Conservation (phyloP, 1,140 invertebrate genomes). For the Aradophagus sp. region DNA sequence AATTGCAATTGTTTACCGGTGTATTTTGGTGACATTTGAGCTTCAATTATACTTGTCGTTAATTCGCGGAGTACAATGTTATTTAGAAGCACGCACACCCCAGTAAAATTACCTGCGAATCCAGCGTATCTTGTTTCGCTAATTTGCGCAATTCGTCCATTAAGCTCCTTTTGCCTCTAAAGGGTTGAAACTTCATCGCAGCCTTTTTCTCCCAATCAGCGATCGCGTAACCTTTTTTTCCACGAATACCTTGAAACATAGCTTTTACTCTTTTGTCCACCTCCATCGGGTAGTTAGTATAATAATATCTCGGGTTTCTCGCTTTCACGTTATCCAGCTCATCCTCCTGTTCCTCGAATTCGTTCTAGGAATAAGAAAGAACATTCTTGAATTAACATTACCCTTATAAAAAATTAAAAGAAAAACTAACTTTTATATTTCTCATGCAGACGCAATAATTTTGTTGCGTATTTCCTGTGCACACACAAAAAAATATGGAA, state of each 20-base stretch:
- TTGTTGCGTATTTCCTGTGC: too few relatives aligned
- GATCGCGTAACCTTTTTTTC: slow-evolving; percentile 43
- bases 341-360: slow-evolving; percentile 17
- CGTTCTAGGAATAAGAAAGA: slow-evolving; percentile 7
- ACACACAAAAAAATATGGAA: too few relatives aligned
- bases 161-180: slow-evolving; percentile 46
- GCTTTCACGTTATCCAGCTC: slow-evolving; percentile 10
- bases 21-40: too few relatives aligned
- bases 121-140: slow-evolving; percentile 50
- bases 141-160: slow-evolving; percentile 43
- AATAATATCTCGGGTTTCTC: slow-evolving; percentile 44
- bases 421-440: too few relatives aligned
- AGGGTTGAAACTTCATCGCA: slow-evolving; percentile 40
- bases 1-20: not conserved
- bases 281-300: slow-evolving; percentile 20
- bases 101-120: slow-evolving; percentile 42
- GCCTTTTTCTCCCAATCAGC: slow-evolving; percentile 52
- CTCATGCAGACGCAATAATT: too few relatives aligned
- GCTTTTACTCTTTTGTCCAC: slow-evolving; percentile 40
- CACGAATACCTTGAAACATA: slow-evolving; percentile 44
- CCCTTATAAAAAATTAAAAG: too few relatives aligned
- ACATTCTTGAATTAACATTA: too few relatives aligned
- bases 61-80: slow-evolving; percentile 3
- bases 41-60: slow-evolving; percentile 17
- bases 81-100: slow-evolving; percentile 7